These are phyloP conservation scores for Geococcyx californianus DNA, from an alignment of 2,113 vertebrate species.

Conservation along the genomic window DNA sequence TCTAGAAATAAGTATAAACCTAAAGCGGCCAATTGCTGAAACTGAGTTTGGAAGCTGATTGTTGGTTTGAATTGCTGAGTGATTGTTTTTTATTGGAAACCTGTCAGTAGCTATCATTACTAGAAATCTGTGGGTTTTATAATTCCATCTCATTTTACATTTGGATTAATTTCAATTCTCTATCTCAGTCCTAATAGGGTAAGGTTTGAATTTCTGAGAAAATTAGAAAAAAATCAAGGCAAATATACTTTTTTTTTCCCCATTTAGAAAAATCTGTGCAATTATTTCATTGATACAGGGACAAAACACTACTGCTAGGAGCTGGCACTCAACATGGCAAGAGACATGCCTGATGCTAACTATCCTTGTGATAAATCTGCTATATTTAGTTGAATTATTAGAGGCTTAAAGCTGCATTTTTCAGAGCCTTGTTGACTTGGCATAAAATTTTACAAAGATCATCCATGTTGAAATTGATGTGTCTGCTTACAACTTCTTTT, in stretches of 20 bases:
- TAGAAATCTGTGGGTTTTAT: constrained; percentile 23
- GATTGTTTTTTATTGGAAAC: constrained; percentile 38
- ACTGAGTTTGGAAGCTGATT: neutral
- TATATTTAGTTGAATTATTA: neutral
- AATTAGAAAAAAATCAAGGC: neutral
- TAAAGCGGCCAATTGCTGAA: constrained; percentile 18
- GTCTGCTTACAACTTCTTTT: neutral
- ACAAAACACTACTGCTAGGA: neutral
- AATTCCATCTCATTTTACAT: neutral
- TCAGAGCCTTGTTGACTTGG: neutral
- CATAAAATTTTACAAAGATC: neutral
- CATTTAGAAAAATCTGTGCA: neutral
- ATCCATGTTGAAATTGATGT: neutral
- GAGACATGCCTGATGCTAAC: neutral
- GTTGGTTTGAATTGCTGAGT: constrained; percentile 13
- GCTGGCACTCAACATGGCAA: neutral
- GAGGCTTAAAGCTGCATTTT: neutral
- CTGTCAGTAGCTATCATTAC: neutral
- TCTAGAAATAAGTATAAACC: neutral
- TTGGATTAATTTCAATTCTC: constrained; percentile 31
- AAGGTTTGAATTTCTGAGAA: neutral
- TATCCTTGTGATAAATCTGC: neutral
- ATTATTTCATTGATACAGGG: neutral
- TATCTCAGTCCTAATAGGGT: neutral
- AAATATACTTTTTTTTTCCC: neutral